Conservation (phyloP, 2,113 vertebrate species). For the Bombycilla garrulus region DNA sequence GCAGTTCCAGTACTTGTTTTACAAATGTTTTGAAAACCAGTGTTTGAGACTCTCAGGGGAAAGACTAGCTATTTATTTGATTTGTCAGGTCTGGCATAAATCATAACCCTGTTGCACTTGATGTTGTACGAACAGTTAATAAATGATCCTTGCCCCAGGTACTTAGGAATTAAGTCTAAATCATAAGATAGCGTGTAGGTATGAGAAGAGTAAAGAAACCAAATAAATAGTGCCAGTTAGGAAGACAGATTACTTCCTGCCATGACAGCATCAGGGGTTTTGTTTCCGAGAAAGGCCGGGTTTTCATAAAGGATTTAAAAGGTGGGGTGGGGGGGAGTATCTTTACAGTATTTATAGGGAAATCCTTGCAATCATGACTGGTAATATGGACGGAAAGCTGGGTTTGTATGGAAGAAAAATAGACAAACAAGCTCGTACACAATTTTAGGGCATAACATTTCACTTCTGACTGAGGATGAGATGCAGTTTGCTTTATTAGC, state of each 20-base stretch:
- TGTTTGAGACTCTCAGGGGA: background rate
- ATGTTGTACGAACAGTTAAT: conserved; percentile 26
- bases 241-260: background rate
- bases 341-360: background rate
- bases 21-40: background rate
- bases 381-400: background rate
- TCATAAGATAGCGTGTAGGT: background rate
- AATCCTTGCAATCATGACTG: background rate
- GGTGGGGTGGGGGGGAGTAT: background rate
- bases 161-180: background rate
- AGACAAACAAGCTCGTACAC: background rate
- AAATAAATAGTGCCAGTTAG: background rate
- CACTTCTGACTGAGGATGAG: background rate
- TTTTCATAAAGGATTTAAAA: background rate
- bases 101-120: conserved; percentile 6
- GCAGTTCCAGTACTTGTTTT: background rate
- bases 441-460: background rate
- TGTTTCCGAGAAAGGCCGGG: background rate
- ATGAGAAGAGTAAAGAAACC: background rate
- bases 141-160: conserved; percentile 9
- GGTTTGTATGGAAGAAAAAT: background rate
- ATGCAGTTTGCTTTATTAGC: background rate
- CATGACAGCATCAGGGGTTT: background rate
- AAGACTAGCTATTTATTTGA: conserved; percentile 10
- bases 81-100: conserved; percentile 15